phyloP scores from a whole-genome alignment of 1,140 invertebrate genomes.

The Hypothenemus hampei region DNA sequence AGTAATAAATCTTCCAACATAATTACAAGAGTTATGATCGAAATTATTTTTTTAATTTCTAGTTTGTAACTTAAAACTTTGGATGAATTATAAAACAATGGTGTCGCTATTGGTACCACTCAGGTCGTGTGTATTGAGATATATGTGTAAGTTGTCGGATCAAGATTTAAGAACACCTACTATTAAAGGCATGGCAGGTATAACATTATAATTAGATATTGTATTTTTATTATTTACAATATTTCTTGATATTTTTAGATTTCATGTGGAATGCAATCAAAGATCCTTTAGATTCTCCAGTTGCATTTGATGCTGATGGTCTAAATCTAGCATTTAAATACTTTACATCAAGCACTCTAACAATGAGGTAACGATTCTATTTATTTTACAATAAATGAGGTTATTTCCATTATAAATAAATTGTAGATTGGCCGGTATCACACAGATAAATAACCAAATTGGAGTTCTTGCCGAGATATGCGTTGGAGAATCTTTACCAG shows the following conservation, averaged over 20 bases:
- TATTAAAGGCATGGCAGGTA: constrained; percentile 85
- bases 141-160: constrained; percentile 89
- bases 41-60: no score
- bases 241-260: constrained; percentile 52
- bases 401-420: not conserved
- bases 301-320: constrained; percentile 84
- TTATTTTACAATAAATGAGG: not conserved
- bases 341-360: constrained; percentile 87
- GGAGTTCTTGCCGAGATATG: constrained; percentile 85
- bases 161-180: constrained; percentile 81
- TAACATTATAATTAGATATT: no score
- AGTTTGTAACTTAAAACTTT: constrained; percentile 89
- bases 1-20: constrained; percentile 2
- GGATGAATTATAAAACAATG: constrained; percentile 87
- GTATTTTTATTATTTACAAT: no score
- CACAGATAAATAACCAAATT: constrained; percentile 93
- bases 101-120: constrained; percentile 83
- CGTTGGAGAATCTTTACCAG: constrained; percentile 77
- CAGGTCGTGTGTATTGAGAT: constrained; percentile 77
- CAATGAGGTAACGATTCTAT: constrained; percentile 59
- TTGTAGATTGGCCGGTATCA: constrained; percentile 67
- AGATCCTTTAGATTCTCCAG: constrained; percentile 80
- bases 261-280: constrained; percentile 93
- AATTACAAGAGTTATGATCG: no score
- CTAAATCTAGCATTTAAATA: constrained; percentile 90